Percentiles rank a stretch among this genome's conserved stretches.
phyloP scores from a whole-genome alignment of 1,140 invertebrate species.

The Phymorhynchus buccinoides region DNA sequence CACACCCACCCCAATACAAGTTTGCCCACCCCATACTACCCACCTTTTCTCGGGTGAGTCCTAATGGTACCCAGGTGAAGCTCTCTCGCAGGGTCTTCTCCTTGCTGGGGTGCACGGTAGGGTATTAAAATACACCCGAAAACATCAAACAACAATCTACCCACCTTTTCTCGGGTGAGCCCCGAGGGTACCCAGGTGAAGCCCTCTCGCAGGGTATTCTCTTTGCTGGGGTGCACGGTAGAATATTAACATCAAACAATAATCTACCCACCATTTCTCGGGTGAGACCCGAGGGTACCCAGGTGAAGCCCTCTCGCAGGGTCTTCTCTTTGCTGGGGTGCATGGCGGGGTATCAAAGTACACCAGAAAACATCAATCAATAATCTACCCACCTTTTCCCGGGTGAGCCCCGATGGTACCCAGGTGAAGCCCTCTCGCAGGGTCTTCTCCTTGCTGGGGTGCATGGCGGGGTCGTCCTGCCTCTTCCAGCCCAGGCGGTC shows the following conservation, averaged over 20 bases:
- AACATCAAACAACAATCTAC: neutral
- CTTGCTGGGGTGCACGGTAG: slow-evolving; percentile 62
- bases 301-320: slow-evolving; percentile 91
- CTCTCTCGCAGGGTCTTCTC: slow-evolving; percentile 80
- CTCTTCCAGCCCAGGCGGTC: slow-evolving; percentile 85
- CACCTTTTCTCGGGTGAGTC: no score
- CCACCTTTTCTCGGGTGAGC: slow-evolving; percentile 83
- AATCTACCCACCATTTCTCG: slow-evolving; percentile 80
- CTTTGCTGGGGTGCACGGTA: slow-evolving; percentile 63
- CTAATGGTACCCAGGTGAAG: no score
- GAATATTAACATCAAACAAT: no score
- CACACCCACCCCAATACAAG: no score
- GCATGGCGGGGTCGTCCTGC: slow-evolving; percentile 72
- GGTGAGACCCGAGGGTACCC: slow-evolving; percentile 94
- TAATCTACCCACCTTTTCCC: slow-evolving; percentile 79
- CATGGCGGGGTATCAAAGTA: slow-evolving; percentile 69
- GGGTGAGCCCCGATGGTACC: slow-evolving; percentile 93
- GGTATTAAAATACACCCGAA: no score
- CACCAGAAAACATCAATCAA: neutral
- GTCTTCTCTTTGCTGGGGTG: slow-evolving; percentile 64
- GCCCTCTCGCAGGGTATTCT: slow-evolving; percentile 80
- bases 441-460: slow-evolving; percentile 63
- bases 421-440: slow-evolving; percentile 93
- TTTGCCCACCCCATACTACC: no score
- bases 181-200: slow-evolving; percentile 98